These are phyloP conservation scores for Abrostola triplasia DNA, from an alignment of 2,888 invertebrate species.

Conservation along the genomic window DNA sequence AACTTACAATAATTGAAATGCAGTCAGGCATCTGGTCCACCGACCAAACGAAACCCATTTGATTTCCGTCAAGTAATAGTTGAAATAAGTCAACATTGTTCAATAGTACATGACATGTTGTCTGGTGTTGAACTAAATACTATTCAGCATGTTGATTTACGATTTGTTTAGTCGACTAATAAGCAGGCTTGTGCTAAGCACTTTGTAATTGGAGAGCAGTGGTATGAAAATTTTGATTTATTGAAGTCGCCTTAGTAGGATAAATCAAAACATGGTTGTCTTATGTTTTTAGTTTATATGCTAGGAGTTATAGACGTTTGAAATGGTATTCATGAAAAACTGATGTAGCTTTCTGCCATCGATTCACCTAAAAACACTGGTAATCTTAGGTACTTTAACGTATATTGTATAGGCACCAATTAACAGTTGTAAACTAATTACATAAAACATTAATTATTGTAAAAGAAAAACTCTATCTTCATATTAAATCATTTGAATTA, in stretches of 20 bases:
- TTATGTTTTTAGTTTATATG: too few species aligned
- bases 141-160: constrained; percentile 56
- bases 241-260: not conserved
- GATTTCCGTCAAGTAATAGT: constrained; percentile 58
- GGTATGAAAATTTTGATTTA: constrained; percentile 23
- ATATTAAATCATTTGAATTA: too few species aligned
- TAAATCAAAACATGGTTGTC: too few species aligned
- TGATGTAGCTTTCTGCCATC: too few species aligned
- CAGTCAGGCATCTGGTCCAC: constrained; percentile 64
- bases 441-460: too few species aligned
- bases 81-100: constrained; percentile 50
- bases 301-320: too few species aligned
- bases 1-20: constrained; percentile 58
- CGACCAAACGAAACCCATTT: constrained; percentile 53
- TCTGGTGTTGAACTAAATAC: constrained; percentile 58
- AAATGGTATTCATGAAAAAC: too few species aligned
- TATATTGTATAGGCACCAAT: too few species aligned
- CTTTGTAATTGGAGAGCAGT: constrained; percentile 33
- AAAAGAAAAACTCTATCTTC: too few species aligned
- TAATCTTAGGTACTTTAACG: too few species aligned
- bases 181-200: constrained; percentile 27
- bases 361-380: too few species aligned
- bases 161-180: constrained; percentile 51
- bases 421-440: too few species aligned
- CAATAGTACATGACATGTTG: constrained; percentile 53